These are phyloP conservation scores for Empidonax traillii DNA, from an alignment of 2,113 vertebrate species.

Conservation along the genomic window DNA sequence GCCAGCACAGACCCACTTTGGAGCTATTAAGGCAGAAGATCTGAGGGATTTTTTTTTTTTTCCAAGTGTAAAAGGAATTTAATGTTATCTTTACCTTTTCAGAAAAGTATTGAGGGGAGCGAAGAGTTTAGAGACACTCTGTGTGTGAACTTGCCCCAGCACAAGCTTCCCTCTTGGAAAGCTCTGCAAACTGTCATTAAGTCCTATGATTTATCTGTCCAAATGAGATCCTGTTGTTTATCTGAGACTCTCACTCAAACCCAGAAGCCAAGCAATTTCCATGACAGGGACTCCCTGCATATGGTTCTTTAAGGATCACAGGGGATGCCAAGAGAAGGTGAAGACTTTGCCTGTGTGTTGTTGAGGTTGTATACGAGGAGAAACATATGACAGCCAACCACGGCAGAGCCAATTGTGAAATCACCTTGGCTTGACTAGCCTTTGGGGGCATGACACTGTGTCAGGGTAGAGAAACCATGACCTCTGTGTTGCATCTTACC, in stretches of 20 bases:
- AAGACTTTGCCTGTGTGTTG: not conserved
- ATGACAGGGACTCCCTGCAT: not conserved
- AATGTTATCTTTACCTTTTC: conserved; percentile 1
- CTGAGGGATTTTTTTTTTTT: not conserved
- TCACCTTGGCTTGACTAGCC: not conserved
- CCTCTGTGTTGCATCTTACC: not conserved
- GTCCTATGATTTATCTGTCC: not conserved
- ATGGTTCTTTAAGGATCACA: not conserved
- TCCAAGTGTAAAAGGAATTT: not conserved
- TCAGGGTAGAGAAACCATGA: not conserved
- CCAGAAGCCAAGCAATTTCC: not conserved
- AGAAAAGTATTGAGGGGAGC: not conserved
- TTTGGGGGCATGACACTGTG: not conserved
- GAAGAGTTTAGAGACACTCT: not conserved
- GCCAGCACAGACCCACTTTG: not conserved
- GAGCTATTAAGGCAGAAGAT: not conserved
- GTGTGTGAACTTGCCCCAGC: not conserved
- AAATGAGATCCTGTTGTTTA: not conserved
- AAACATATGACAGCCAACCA: not conserved
- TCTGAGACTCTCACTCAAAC: not conserved
- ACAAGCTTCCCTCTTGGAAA: not conserved
- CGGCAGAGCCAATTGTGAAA: not conserved
- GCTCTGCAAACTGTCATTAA: not conserved
- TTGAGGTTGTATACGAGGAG: not conserved
- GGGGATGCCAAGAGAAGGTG: not conserved